These are phyloP conservation scores for Mycteria americana DNA, from an alignment of 2,797 vertebrate genomes.

Conservation along the genomic window DNA sequence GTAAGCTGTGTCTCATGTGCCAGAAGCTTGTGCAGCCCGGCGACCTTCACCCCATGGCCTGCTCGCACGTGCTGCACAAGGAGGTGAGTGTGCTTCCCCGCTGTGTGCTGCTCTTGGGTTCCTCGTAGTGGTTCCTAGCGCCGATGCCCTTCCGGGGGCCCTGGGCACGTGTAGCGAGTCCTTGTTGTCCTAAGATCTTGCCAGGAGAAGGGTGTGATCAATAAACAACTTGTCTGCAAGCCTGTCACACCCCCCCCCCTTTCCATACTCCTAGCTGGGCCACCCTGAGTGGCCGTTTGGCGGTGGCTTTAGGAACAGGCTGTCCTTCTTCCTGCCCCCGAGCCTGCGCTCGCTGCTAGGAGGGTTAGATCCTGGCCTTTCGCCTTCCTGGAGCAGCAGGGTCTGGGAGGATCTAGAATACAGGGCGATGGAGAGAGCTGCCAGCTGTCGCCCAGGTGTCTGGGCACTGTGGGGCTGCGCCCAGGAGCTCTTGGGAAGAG, in stretches of 20 bases:
- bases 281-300: accelerated
- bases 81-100: slow-evolving; percentile 74
- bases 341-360: not conserved
- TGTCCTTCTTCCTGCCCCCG: not conserved
- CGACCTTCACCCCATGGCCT: slow-evolving; percentile 85
- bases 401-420: not conserved
- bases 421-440: not conserved
- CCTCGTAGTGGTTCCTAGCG: not conserved
- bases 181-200: not conserved
- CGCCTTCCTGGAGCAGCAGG: not conserved
- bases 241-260: not conserved
- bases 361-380: not conserved
- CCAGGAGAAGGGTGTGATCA: not conserved
- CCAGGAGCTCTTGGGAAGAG: not conserved
- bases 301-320: not conserved
- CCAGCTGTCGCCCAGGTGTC: not conserved
- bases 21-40: slow-evolving; percentile 85
- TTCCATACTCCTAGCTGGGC: not conserved
- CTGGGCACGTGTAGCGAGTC: not conserved
- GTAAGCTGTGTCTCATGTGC: slow-evolving; percentile 92
- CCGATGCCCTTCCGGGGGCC: not conserved
- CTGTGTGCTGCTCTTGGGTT: not conserved
- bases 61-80: slow-evolving; percentile 86
- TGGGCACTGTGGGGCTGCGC: not conserved
- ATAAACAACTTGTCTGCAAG: not conserved